Conservation (phyloP, 2,888 invertebrate genomes). For the Acanthosepion lycidas region DNA sequence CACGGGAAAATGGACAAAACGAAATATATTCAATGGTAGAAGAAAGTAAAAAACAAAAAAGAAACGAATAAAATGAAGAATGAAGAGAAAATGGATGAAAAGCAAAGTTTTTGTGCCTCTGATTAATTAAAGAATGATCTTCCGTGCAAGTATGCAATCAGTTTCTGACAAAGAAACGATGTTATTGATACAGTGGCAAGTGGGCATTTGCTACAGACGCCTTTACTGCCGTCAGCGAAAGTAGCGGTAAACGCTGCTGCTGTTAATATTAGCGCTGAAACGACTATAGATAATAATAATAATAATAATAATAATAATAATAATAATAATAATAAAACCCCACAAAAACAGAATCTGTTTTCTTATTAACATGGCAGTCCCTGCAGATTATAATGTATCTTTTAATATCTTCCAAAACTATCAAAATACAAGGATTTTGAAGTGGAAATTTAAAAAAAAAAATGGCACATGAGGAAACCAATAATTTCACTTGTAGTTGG, state of each 20-base stretch:
- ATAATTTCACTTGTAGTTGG: no score
- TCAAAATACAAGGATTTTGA: no score
- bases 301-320: background rate
- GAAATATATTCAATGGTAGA: background rate
- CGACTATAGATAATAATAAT: background rate
- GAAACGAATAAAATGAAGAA: background rate
- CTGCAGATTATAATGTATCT: no score
- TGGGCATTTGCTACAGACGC: background rate
- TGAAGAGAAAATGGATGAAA: background rate
- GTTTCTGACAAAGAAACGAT: background rate
- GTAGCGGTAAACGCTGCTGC: background rate
- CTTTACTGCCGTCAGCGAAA: background rate
- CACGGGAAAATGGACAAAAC: background rate
- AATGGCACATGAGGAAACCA: no score
- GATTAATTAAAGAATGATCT: background rate
- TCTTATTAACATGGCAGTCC: no score
- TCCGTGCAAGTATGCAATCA: background rate
- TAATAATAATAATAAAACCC: background rate
- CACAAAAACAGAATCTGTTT: no score
- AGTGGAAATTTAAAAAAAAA: no score
- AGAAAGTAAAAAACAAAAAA: background rate
- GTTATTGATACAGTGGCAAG: slow-evolving; percentile 2
- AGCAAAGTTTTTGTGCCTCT: background rate
- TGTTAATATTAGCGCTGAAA: background rate
- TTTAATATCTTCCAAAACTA: no score